Evolutionary conservation across 1,140 invertebrate genomes (phyloP), one percentile per base, ranked within the genome.

Genomic region (Bombyx mori): DNA sequence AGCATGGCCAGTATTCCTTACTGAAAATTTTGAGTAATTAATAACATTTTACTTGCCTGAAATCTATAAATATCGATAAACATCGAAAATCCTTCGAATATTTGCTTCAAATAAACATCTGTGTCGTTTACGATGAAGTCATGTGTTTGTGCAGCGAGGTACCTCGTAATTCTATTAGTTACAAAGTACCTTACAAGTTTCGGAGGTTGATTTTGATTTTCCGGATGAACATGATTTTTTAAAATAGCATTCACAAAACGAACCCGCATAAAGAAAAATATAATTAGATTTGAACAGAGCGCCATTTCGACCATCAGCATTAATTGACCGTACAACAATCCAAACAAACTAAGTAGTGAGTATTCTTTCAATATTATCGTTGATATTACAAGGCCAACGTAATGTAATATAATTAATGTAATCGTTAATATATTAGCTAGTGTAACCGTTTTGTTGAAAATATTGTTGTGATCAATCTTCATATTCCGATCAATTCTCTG

Each of bases 401-500:
- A 26, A 42, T 59, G 4, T 0, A 35, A 3, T 18, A 10, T 9
- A 26, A 50, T 50, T 26, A 26, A 50, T 6, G 9, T 4, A 7
- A 75, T 18, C 8, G 74, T 60, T 9, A 52, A 6, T 18, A 61
- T 8, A 60, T 79, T 75, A 7, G 52, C 43, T 52, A 56, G 57
- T 42, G 61, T 66, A 45, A 69, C 26, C 0, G 66, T 42, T 3
- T 47, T 18, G 44, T 70, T 62, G 1, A 74, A 54, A 9, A 45
- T 18, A 42, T 57, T 55, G 8, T 68, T 71, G 6, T 61, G 54
- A 26, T 75, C 56, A 7, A 79, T 62, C 42, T 67, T 67, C 65
- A 83, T 62, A 35, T 66, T 49, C 10, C 70, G 61, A 52, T 83
- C 77, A 5, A 81, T 71, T 58, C 74, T 57, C 58, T 83, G 77